Conservation (phyloP, 2,113 vertebrate species). For the Sander lucioperca region DNA sequence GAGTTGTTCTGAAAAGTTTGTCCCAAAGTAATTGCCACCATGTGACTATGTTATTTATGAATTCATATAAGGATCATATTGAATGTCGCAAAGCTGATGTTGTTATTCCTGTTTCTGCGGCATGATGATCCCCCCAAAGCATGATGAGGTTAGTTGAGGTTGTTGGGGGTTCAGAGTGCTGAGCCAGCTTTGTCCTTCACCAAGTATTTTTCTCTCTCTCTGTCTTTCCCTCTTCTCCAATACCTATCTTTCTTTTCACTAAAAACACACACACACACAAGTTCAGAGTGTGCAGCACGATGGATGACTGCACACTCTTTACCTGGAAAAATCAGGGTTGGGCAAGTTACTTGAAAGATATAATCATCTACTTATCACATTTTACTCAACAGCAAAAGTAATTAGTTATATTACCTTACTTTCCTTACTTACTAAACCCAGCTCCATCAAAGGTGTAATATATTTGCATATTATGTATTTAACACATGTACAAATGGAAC, state of each 20-base stretch:
- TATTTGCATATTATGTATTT: not conserved
- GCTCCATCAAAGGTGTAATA: not conserved
- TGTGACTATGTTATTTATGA: constrained; percentile 37
- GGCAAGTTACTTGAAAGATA: not conserved
- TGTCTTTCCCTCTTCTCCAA: constrained; percentile 14
- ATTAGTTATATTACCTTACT: not conserved
- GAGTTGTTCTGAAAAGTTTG: constrained; percentile 66
- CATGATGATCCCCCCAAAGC: constrained; percentile 30
- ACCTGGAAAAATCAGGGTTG: constrained; percentile 58
- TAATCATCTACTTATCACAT: not conserved
- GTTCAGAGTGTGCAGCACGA: not conserved
- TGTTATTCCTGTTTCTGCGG: constrained; percentile 29
- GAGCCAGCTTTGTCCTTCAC: constrained; percentile 74
- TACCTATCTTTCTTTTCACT: constrained; percentile 4
- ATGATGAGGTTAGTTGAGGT: constrained; percentile 18
- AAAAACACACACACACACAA: constrained; percentile 14
- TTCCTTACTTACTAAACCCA: not conserved
- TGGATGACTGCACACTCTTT: constrained; percentile 59
- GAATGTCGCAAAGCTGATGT: constrained; percentile 17
- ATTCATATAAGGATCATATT: constrained; percentile 16
- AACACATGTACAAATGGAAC: not conserved
- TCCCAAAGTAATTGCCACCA: constrained; percentile 52
- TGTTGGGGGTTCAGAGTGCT: constrained; percentile 47
- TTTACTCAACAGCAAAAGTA: not conserved
- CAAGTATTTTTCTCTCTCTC: constrained; percentile 12